phyloP scores from a whole-genome alignment of 1,140 invertebrate species.

The Drosophila aff. region DNA sequence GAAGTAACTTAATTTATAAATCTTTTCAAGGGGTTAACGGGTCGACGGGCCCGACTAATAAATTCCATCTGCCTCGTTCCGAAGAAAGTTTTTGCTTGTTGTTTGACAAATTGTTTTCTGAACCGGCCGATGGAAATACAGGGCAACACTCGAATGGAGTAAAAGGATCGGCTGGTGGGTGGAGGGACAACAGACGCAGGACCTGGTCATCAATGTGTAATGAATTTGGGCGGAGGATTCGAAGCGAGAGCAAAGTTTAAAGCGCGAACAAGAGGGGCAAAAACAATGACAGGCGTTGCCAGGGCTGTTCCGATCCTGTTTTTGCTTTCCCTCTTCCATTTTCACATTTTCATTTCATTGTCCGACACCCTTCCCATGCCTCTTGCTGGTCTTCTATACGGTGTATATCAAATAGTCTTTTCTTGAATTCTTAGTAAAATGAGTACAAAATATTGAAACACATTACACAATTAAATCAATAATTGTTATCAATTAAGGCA shows the following conservation, averaged over 20 bases:
- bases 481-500: not conserved
- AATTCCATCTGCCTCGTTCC: conserved; percentile 7
- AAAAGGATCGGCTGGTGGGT: not conserved
- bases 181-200: not conserved
- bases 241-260: conserved; percentile 62
- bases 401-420: too few species aligned
- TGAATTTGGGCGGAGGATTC: conserved; percentile 38
- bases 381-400: not conserved
- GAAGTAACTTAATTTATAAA: not conserved
- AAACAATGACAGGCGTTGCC: conserved; percentile 54
- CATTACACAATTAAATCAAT: not conserved
- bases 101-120: conserved; percentile 72
- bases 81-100: conserved; percentile 62
- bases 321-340: conserved; percentile 23
- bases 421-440: not conserved
- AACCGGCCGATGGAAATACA: conserved; percentile 43
- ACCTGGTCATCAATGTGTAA: conserved; percentile 56
- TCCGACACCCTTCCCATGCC: not conserved
- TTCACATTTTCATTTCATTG: conserved; percentile 18
- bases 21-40: conserved; percentile 3
- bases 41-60: conserved; percentile 5
- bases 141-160: conserved; percentile 31
- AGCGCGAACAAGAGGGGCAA: conserved; percentile 51
- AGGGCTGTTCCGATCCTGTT: conserved; percentile 22
- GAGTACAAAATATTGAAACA: not conserved